Evolutionary conservation across 2,888 invertebrate species (phyloP).

Genomic region (Spialia ferax): DNA sequence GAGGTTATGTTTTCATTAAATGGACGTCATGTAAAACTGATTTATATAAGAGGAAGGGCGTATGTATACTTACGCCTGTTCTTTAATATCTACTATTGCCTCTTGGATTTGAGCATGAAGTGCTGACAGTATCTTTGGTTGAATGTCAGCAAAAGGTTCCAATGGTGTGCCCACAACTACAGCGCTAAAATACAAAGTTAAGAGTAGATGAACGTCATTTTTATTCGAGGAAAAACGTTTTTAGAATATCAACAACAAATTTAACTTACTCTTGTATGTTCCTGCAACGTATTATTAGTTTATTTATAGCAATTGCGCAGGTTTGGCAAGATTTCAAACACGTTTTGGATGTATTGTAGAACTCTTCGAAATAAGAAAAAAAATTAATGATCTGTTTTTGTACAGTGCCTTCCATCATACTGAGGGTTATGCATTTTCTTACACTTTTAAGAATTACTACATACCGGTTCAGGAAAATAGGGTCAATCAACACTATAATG

Average conservation of each 20-base stretch:
- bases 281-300: constrained; percentile 81
- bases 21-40: too few species aligned
- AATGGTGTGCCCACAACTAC: constrained; percentile 71
- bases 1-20: not conserved
- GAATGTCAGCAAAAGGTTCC: constrained; percentile 73
- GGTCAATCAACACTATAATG: too few species aligned
- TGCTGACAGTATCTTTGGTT: constrained; percentile 69
- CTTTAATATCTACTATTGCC: constrained; percentile 74
- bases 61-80: constrained; percentile 65
- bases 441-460: not conserved
- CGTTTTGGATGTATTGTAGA: constrained; percentile 75
- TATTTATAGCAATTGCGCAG: constrained; percentile 80
- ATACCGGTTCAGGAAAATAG: not conserved
- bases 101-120: constrained; percentile 73
- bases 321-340: constrained; percentile 82
- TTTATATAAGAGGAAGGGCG: not conserved
- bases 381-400: constrained; percentile 84
- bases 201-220: not conserved
- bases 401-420: constrained; percentile 77
- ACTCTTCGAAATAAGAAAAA: constrained; percentile 81
- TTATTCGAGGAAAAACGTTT: not conserved
- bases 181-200: constrained; percentile 72
- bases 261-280: constrained; percentile 79
- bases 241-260: constrained; percentile 26
- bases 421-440: not conserved